Conservation (phyloP, 2,113 vertebrate genomes). For the Megaceryle torquata region DNA sequence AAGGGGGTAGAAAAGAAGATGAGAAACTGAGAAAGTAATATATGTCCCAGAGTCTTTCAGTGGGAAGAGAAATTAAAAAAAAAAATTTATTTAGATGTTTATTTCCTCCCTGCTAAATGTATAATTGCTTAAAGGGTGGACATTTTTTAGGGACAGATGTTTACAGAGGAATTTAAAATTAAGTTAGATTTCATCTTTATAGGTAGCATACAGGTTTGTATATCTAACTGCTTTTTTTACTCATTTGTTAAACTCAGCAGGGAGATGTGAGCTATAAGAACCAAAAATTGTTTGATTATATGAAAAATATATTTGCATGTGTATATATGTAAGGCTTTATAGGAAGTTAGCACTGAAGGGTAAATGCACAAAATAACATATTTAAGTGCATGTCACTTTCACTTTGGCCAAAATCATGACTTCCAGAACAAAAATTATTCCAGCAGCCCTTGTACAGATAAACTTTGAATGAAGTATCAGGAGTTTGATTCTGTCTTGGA, state of each 20-base stretch:
- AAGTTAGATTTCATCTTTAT: not conserved
- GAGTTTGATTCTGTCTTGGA: not conserved
- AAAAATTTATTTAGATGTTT: not conserved
- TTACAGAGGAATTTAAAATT: conserved; percentile 3
- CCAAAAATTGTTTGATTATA: not conserved
- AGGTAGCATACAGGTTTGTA: not conserved
- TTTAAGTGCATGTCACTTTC: not conserved
- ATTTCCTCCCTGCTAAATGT: not conserved
- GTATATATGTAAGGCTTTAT: not conserved
- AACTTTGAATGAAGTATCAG: not conserved
- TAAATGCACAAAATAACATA: not conserved
- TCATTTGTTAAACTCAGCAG: not conserved
- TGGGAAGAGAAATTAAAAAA: not conserved
- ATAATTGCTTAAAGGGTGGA: not conserved
- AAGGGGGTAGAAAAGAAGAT: not conserved
- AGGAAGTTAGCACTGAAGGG: not conserved
- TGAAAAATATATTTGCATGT: not conserved
- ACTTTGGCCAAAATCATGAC: not conserved
- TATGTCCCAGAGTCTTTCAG: not conserved
- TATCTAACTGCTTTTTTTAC: not conserved
- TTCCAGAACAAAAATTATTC: not conserved
- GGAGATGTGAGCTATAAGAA: not conserved
- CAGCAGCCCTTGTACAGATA: not conserved
- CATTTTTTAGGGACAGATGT: not conserved
- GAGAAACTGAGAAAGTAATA: not conserved